Evolutionary conservation across 2,113 vertebrate species (phyloP).

Genomic region (Corythornis madagascariensis): DNA sequence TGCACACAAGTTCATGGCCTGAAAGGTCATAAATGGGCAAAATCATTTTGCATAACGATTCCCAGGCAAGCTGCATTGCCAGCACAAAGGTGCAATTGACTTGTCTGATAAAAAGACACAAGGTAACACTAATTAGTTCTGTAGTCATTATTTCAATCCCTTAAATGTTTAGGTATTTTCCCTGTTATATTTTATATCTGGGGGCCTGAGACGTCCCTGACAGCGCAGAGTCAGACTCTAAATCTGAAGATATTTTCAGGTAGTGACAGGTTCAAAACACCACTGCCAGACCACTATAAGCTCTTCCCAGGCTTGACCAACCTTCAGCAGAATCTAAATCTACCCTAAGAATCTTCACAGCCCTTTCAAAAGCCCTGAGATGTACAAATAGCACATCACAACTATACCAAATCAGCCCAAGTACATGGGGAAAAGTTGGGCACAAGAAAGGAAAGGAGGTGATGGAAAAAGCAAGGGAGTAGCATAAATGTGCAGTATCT

Average conservation of each 20-base stretch:
- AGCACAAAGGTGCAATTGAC: neutral
- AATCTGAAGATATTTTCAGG: neutral
- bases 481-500: neutral
- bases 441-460: neutral
- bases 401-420: neutral
- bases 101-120: neutral
- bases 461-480: neutral
- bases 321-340: neutral
- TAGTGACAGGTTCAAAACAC: neutral
- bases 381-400: neutral
- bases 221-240: fast-evolving
- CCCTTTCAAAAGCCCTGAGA: neutral
- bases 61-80: neutral
- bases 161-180: neutral
- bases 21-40: neutral
- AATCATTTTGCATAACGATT: neutral
- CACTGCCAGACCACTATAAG: neutral
- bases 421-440: neutral
- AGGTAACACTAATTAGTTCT: neutral
- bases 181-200: neutral
- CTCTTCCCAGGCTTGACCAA: neutral
- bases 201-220: neutral
- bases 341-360: neutral
- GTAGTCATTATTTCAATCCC: neutral
- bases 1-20: neutral